Evolutionary conservation across 2,113 vertebrate species (phyloP), one percentile per base, ranked within the genome.

Genomic region (Electrona antarctica): DNA sequence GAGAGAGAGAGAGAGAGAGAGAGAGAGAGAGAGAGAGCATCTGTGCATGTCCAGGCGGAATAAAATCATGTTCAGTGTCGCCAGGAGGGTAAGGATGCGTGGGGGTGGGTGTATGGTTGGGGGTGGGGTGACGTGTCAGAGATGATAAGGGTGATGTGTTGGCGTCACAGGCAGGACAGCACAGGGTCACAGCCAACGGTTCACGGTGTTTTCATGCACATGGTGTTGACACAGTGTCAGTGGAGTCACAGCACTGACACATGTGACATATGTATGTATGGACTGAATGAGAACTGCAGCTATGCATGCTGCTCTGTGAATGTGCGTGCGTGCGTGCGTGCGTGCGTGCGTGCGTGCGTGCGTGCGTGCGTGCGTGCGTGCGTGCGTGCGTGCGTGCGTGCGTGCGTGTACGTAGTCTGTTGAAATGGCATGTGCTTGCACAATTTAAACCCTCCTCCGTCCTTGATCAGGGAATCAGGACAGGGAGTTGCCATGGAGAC

Each of bases 401-500:
- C 21, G 46, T 50, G 14, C 29, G 15, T 74, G 57, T 83, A 52
- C 60, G 63, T 64, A 6, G 71, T 80, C 79, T 84, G 75, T 81
- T 80, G 83, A 88, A 41, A 6, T 41, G 66, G 67, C 71, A 48
- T 70, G 64, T 45, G 41, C 77, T 74, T 54, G 72, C 77, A 71
- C 60, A 65, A 58, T 79, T 77, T 67, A 82, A 81, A 82, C 67
- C 64, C 74, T 85, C 83, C 77, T 74, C 80, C 73, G 69, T 89
- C 88, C 88, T 89, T 89, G 82, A 90, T 87, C 79, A 75, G 77
- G 77, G 86, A 89, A 89, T 82, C 80, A 77, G 86, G 85, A 91
- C 83, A 71, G 82, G 69, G 75, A 76, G 90, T 92, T 89, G 83
- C 89, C 85, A 92, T 91, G 89, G 91, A 84, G 83, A 91, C 86